Evolutionary conservation across 2,113 vertebrate genomes (phyloP), one percentile per base, ranked within the genome.

Genomic region (Butastur rufipennis): DNA sequence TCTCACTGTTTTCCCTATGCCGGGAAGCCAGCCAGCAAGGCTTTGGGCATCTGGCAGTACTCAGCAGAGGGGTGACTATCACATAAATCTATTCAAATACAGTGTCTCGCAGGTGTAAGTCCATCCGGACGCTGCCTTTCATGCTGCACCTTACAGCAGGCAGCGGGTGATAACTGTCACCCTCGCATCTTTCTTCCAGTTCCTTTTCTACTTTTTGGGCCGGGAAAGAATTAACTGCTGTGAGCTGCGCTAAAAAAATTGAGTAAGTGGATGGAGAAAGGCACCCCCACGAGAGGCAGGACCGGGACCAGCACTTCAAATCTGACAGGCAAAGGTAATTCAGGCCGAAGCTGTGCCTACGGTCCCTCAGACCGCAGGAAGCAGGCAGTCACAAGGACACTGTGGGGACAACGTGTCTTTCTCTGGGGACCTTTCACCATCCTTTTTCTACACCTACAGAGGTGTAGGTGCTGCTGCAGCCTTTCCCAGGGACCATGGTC

Each of bases 1-100:
- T 16, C 36, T n/a, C 42, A 14, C 38, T 88, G 1, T 71, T 81
- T 65, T 52, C 29, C 25, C 16, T 40, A 10, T 0, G 0, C 82
- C 70, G 42, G 31, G 67, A 50, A 78, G 50, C 7, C 50, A 68
- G 31, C 32, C 67, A 90, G 38, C 23, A 82, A 70, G 43, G 25
- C 45, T 72, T 88, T 48, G 58, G 86, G 58, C 61, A 85, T 32
- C n/a, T 63, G 55, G 68, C n/a, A 90, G 61, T 45, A 75, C 47
- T 40, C 68, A 81, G 38, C 58, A 92, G 62, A 86, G 21, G 13
- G 40, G 38, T 48, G 63, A 62, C 48, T 52, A 43, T 16, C 22
- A 16, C 20, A 47, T 10, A 55, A 70, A 70, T 40, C 74, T 70
- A 11, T 70, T 47, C 25, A 72, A 83, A 80, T 34, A 45, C 31